Evolutionary conservation across 2,888 invertebrate genomes (phyloP), one percentile per base, ranked within the genome.

Genomic region (Drosophila barbarae): DNA sequence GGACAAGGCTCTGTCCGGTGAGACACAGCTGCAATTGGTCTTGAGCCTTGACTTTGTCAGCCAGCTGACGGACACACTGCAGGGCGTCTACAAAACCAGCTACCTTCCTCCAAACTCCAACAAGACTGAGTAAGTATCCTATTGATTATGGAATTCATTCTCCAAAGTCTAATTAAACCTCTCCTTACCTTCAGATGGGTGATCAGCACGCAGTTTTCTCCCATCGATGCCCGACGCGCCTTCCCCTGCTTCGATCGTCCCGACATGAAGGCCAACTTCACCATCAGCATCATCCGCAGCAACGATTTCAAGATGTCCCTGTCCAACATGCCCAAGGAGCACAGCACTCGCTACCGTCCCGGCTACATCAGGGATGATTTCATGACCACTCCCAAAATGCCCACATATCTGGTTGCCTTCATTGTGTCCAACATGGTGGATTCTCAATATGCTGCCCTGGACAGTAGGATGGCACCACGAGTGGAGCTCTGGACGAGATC

Each of bases 201-300:
- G 88, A 94, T 92, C 1, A 93, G 94, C 7, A 96, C 95, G 0
- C 95, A 96, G 82, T 95, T 96, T 85, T 94, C 96, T 69, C 93
- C 95, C 0, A 93, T 93, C 1, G 93, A 94, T 79, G 95, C 95
- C 0, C 91, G 95, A 39, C 91, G 93, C 80, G 96, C 95, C 0
- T 96, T 96, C 86, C 96, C 96, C 7, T 96, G 96, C 87, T 95
- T 95, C 83, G 97, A 97, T 82, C 96, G 96, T 74, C 96, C 96
- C 2, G 91, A 91, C 15, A 94, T 94, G 85, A 96, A 96, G 86
- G 94, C 96, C 0, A 92, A 90, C 34, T 96, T 96, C 72, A 91
- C 91, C 8, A 91, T 97, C 26, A 93, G 91, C 54, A 92, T 96
- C 51, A 90, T 91, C 6, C 91, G 93, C 73, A 91, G 92, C 18